Evolutionary conservation across 2,888 invertebrate species (phyloP), one percentile per base, ranked within the genome.

Genomic region (Sicus ferrugineus): DNA sequence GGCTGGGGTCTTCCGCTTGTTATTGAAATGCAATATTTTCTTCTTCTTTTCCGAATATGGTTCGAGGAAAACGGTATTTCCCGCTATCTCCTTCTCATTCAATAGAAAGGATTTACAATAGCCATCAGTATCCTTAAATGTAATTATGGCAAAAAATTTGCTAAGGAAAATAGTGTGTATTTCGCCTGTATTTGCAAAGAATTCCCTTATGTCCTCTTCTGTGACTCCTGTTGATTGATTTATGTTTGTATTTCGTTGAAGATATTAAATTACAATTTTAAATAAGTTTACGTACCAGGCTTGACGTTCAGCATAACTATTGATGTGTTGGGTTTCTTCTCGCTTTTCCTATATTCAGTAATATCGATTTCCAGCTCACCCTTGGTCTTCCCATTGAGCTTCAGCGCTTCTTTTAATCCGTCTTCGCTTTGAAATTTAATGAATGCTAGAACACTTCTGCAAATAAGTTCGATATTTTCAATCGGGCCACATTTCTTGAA

Each of bases 61-160:
- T 72, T 83, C 78, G 3, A 82, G 4, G 58, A 82, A 82, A 1
- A 82, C 70, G 3, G 75, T 73, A 14, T 75, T 72, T 14, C 76
- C 76, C 1, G 71, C 62, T 0, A 82, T 0, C 0, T 56, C 0
- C 0, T 67, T 59, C 31, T 82, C 81, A 62, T 80, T 81, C 0
- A 71, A 9, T 23, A 81, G 63, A 52, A 82, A 82, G 1, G 81
- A 75, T 67, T 80, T 80, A 70, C 81, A 82, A 70, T 76, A 82
- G 1, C 62, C 80, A 3, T 83, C 81, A 0, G 73, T 71, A 9
- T 75, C 73, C 9, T 28, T 56, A 68, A 79, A 82, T 23, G 75
- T 75, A n/a, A 83, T 48, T 11, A 77, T 26, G 0, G 82, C 82
- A 64, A 62, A 77, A 7, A 62, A 4, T 0, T 0, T 2, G 2